A percentile compares a stretch with the other conserved stretches of the same genome.
Evolutionary conservation across 2,113 vertebrate species (phyloP).

Genomic region (Nipponia nippon): DNA sequence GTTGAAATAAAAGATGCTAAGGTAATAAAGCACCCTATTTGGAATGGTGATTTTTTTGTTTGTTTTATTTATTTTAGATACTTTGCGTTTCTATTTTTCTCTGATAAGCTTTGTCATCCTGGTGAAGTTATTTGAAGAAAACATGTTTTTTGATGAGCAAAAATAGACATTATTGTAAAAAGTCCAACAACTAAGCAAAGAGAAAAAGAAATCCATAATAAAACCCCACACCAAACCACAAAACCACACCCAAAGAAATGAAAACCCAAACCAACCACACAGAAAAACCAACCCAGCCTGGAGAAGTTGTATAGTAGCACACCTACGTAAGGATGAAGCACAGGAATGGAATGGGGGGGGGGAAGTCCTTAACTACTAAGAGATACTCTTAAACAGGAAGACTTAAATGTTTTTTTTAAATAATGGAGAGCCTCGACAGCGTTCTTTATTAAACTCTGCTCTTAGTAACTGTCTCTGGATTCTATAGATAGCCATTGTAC

Average conservation of each 20-base stretch:
- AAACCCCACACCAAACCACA: background rate
- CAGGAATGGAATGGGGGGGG: background rate
- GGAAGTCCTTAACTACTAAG: background rate
- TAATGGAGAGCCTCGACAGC: background rate
- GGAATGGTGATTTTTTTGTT: background rate
- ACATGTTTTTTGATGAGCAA: background rate
- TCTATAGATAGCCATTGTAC: background rate
- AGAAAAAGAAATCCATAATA: background rate
- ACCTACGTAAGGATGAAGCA: background rate
- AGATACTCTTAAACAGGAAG: background rate
- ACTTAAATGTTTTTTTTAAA: background rate
- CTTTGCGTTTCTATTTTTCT: background rate
- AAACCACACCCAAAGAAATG: background rate
- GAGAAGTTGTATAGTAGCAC: background rate
- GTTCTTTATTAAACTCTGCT: background rate
- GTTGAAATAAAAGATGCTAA: conserved; percentile 84
- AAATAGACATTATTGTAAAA: background rate
- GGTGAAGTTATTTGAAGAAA: background rate
- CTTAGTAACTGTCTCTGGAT: background rate
- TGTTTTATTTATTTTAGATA: background rate
- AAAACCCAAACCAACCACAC: background rate
- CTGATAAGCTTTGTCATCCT: background rate
- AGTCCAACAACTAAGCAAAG: background rate
- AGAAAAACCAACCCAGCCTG: background rate
- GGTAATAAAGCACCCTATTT: conserved; percentile 67